Evolutionary conservation across 2,888 invertebrate genomes (phyloP).

Genomic region (Erannis defoliaria): DNA sequence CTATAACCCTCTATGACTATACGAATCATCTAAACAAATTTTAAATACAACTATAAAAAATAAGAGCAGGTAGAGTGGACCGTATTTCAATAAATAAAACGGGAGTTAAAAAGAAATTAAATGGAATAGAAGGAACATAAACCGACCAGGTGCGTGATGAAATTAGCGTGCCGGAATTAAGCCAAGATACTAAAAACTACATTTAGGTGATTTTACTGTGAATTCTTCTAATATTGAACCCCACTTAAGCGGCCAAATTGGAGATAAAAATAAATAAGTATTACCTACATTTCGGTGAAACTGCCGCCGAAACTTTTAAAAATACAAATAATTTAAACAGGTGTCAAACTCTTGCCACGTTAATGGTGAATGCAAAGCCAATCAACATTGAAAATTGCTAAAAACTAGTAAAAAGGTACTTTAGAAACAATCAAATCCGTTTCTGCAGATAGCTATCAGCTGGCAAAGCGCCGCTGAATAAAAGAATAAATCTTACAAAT

Average conservation of each 20-base stretch:
- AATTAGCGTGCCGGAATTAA: slow-evolving; percentile 44
- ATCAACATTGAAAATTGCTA: slow-evolving; percentile 24
- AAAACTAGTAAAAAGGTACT: slow-evolving; percentile 20
- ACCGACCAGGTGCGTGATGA: slow-evolving; percentile 45
- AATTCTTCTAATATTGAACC: slow-evolving; percentile 27
- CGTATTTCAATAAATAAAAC: slow-evolving; percentile 33
- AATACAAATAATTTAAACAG: slow-evolving; percentile 29
- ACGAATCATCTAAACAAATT: slow-evolving; percentile 20
- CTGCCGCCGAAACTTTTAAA: slow-evolving; percentile 28
- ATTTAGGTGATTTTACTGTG: slow-evolving; percentile 38
- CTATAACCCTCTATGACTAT: slow-evolving; percentile 21
- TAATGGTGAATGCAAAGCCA: slow-evolving; percentile 25
- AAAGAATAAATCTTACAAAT: slow-evolving; percentile 22
- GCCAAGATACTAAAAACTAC: slow-evolving; percentile 45
- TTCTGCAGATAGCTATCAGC: slow-evolving; percentile 13
- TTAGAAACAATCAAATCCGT: slow-evolving; percentile 15
- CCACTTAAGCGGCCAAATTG: slow-evolving; percentile 30
- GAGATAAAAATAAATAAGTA: slow-evolving; percentile 31
- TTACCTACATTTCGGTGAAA: slow-evolving; percentile 13
- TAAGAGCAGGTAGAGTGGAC: slow-evolving; percentile 34
- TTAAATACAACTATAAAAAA: slow-evolving; percentile 28
- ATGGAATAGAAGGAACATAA: slow-evolving; percentile 43
- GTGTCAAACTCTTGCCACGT: slow-evolving; percentile 15
- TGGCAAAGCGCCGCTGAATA: slow-evolving; percentile 16
- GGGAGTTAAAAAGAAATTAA: slow-evolving; percentile 43